Evolutionary conservation across 2,113 vertebrate species (phyloP), one percentile per base, ranked within the genome.

Genomic region (Sturnira hondurensis): DNA sequence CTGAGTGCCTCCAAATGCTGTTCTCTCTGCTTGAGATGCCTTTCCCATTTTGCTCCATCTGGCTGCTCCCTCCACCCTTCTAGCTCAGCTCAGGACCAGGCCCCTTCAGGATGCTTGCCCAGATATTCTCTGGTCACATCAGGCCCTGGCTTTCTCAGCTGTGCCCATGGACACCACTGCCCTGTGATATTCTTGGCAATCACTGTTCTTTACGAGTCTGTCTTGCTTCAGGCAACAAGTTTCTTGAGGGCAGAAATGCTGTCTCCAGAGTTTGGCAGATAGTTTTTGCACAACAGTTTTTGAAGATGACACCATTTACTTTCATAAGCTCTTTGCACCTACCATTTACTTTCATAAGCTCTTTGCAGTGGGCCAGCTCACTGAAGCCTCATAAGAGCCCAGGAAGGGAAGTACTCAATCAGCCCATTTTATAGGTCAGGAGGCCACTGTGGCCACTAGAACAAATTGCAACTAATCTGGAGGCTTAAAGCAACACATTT

Each of bases 351-450:
- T 73, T 78, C 33, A 24, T 33, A 70, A 77, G 43, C 45, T 65
- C 58, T 93, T 43, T 67, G 65, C 52, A 38, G n/a, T n/a, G n/a
- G n/a, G n/a, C 17, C 22, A 14, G 16, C 41, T 54, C 16, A 14
- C 7, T 61, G 41, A n/a, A 20, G 19, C 41, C 38, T 82, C 41
- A 3, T 3, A 14, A 33, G 65, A 70, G 26, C 36, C 2, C 45
- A 2, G 7, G 3, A 2, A 73, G n/a, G 56, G 56, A 28, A 52
- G 28, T 45, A 17, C 13, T 8, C 1, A 1, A 6, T 54, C 1
- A 15, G 56, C 33, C 45, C 78, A 19, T 17, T 10, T 65, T 45
- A 17, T 9, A n/a, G 65, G 78, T 4, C 14, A 43, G n/a, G 20
- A 71, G 19, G 20, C 2, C 3, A 33, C 61, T 68, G 15, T 41